These are phyloP conservation scores for Phaethon lepturus DNA, from an alignment of 2,113 vertebrate genomes.

Conservation along the genomic window DNA sequence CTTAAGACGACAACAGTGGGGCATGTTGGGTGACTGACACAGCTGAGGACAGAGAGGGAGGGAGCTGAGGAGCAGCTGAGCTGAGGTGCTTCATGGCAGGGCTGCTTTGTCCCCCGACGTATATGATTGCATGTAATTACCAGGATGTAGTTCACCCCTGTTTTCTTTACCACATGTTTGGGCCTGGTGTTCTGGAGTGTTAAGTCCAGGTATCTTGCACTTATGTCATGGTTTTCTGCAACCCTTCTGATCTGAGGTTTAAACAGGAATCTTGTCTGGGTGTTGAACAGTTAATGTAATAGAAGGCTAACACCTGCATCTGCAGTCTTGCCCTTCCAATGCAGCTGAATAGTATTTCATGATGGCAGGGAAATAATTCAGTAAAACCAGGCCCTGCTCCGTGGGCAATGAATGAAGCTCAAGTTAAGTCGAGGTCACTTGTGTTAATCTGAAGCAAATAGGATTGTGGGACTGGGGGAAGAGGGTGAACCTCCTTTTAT, in stretches of 20 bases:
- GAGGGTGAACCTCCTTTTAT: conserved; percentile 29
- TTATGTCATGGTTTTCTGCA: not conserved
- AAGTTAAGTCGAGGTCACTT: conserved; percentile 49
- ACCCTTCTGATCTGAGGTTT: not conserved
- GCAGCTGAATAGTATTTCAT: conserved; percentile 49
- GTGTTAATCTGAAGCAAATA: conserved; percentile 64
- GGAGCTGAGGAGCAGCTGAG: not conserved
- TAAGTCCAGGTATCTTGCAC: not conserved
- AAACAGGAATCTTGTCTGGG: not conserved
- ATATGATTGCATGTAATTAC: not conserved
- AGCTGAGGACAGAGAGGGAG: not conserved
- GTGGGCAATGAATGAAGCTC: conserved; percentile 17
- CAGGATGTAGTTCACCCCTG: not conserved
- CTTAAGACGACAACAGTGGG: not conserved
- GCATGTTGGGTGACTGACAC: not conserved
- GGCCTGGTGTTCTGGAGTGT: not conserved
- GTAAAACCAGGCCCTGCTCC: not conserved
- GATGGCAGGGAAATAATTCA: conserved; percentile 54
- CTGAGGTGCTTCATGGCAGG: not conserved
- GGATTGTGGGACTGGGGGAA: conserved; percentile 28
- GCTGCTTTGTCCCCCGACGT: not conserved
- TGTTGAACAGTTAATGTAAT: conserved; percentile 14
- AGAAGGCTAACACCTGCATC: conserved; percentile 6
- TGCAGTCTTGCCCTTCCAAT: conserved; percentile 16
- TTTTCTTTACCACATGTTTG: not conserved